Percentiles rank a stretch among this genome's conserved stretches.
These are phyloP conservation scores for Pontoporia blainvillei DNA, from an alignment of 2,113 vertebrate genomes.

Conservation along the genomic window DNA sequence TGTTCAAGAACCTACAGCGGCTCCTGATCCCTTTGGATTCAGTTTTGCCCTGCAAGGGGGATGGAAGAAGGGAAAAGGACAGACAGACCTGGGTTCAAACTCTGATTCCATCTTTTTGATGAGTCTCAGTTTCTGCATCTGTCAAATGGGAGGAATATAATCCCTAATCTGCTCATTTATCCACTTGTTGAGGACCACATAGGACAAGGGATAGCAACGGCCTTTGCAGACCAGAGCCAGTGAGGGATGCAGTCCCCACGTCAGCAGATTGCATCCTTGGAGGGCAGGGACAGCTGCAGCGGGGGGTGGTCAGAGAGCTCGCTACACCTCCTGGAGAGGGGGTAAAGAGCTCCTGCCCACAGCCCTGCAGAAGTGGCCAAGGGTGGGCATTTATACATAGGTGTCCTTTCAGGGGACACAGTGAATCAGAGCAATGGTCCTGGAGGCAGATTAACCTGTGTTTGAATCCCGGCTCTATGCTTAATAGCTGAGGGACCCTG, in stretches of 20 bases:
- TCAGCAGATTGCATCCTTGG: background rate
- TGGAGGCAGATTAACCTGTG: background rate
- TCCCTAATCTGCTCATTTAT: background rate
- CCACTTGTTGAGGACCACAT: background rate
- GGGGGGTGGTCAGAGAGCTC: no score
- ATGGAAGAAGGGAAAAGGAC: background rate
- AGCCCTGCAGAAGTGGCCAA: background rate
- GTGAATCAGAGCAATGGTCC: background rate
- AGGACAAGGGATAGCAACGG: background rate
- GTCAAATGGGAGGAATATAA: background rate
- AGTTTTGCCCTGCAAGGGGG: background rate
- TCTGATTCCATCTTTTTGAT: background rate
- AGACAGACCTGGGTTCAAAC: background rate
- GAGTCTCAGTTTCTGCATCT: background rate
- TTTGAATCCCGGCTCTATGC: background rate
- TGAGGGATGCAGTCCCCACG: background rate
- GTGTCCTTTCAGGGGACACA: background rate
- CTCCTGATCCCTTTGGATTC: background rate
- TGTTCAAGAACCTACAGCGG: background rate
- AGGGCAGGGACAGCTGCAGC: background rate
- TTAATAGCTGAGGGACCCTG: background rate
- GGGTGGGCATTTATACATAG: background rate
- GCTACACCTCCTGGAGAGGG: accelerated
- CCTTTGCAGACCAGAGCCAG: background rate
- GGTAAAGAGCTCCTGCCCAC: background rate